These are phyloP conservation scores for Drosophila kuntzei DNA, from an alignment of 2,888 invertebrate genomes.

Conservation along the genomic window DNA sequence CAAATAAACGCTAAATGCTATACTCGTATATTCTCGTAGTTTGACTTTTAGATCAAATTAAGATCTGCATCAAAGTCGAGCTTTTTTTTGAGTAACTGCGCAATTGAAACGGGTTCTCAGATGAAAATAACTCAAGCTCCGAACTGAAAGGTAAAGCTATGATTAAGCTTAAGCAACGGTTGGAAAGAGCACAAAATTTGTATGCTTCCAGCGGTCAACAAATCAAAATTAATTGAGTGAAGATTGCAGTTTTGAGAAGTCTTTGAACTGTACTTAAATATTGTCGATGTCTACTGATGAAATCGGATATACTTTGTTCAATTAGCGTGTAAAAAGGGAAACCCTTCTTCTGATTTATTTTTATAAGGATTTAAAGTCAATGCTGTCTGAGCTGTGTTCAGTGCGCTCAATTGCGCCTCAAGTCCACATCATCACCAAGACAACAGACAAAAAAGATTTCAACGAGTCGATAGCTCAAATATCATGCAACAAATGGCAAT, in stretches of 20 bases:
- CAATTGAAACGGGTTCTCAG: conserved; percentile 60
- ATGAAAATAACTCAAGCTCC: conserved; percentile 29
- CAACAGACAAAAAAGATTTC: conserved; percentile 64
- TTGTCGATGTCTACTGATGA: not conserved
- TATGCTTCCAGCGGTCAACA: conserved; percentile 6
- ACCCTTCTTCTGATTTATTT: not conserved
- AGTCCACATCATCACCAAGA: conserved; percentile 57
- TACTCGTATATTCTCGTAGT: not conserved
- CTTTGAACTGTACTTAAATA: conserved; percentile 10
- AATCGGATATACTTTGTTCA: conserved; percentile 7
- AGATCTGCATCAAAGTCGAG: conserved; percentile 10
- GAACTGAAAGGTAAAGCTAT: conserved; percentile 12
- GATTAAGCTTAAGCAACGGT: conserved; percentile 14
- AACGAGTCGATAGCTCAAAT: conserved; percentile 62
- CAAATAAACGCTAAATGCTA: conserved; percentile 2
- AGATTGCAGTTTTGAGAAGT: conserved; percentile 7
- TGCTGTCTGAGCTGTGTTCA: conserved; percentile 52
- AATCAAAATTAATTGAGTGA: conserved; percentile 12
- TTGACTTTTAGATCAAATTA: not conserved
- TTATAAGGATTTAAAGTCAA: conserved; percentile 31
- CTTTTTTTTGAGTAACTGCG: conserved; percentile 45
- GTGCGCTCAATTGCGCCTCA: conserved; percentile 48
- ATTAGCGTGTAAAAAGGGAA: not conserved
- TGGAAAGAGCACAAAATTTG: conserved; percentile 1
- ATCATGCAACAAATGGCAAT: conserved; percentile 63